Evolutionary conservation across 2,797 vertebrate genomes (phyloP), one percentile per base, ranked within the genome.

Genomic region (Emys orbicularis): DNA sequence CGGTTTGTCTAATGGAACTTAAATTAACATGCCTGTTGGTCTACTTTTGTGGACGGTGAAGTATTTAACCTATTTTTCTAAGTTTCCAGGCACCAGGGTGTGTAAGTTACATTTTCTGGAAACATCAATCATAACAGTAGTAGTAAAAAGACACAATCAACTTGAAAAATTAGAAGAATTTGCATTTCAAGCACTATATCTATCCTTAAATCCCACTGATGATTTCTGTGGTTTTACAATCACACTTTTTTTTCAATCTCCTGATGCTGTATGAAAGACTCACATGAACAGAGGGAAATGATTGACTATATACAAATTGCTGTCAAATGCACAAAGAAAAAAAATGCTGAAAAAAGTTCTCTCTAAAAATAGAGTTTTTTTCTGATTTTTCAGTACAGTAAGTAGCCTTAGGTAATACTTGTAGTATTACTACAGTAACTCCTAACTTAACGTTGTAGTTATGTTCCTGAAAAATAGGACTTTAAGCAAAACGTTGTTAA

Each of bases 81-180:
- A 76, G 10, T 9, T 68, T 74, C 81, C 50, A 65, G 59, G 76
- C 72, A 89, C 19, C 5, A 21, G 10, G 85, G 83, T 61, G 13
- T 0, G 2, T 84, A 59, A 84, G 8, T 3, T 2, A 9, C 79
- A 9, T 12, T 23, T 94, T 74, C 88, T 86, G 56, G 1, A 93
- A 92, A 19, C 0, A 34, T 0, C 0, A 3, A 52, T 44, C 84
- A 90, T 44, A 68, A 23, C 65, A 12, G 21, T 37, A 18, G 16
- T 37, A 37, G n/a, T 68, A 68, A 68, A 68, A 19, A 37, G n/a
- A 68, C 8, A n/a, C 8, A 68, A 21, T 21, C n/a, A 68, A 68
- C 19, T 37, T 37, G n/a, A 34, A 68, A 68, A 68, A 68, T 68
- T 68, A 37, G 65, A 65, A 65, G 61, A 65, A 65, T 19, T 9